Evolutionary conservation across 1,140 invertebrate species (phyloP).

Genomic region (Caenorhabditis brenneri): DNA sequence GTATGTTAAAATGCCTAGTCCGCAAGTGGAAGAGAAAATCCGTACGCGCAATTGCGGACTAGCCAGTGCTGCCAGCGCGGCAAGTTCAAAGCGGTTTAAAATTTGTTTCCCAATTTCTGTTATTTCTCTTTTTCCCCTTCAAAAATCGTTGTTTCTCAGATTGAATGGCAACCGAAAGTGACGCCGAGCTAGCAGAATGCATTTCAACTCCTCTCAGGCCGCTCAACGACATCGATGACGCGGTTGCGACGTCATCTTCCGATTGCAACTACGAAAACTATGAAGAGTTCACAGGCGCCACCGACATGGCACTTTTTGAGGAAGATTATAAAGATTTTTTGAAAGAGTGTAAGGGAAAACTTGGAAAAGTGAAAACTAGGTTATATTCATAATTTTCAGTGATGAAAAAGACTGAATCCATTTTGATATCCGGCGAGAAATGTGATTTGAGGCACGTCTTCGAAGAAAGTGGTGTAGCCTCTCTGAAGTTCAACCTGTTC

Average conservation of each 20-base stretch:
- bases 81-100: neutral
- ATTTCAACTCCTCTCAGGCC: neutral
- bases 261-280: constrained; percentile 7
- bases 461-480: neutral
- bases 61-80: neutral
- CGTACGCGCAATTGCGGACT: neutral
- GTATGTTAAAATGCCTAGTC: neutral
- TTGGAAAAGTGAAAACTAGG: neutral
- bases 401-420: neutral
- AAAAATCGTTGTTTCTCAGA: neutral
- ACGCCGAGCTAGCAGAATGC: neutral
- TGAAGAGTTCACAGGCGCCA: constrained; percentile 2
- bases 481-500: neutral
- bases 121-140: neutral
- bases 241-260: neutral
- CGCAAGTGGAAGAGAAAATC: neutral
- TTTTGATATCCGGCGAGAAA: neutral
- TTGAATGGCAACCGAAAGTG: neutral
- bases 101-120: neutral
- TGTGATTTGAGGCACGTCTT: neutral
- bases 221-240: neutral
- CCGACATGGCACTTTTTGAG: neutral
- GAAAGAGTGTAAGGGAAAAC: neutral
- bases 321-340: neutral
- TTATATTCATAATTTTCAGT: neutral